Conservation (phyloP, 2,113 vertebrate species). For the Microcebus jonahi region DNA sequence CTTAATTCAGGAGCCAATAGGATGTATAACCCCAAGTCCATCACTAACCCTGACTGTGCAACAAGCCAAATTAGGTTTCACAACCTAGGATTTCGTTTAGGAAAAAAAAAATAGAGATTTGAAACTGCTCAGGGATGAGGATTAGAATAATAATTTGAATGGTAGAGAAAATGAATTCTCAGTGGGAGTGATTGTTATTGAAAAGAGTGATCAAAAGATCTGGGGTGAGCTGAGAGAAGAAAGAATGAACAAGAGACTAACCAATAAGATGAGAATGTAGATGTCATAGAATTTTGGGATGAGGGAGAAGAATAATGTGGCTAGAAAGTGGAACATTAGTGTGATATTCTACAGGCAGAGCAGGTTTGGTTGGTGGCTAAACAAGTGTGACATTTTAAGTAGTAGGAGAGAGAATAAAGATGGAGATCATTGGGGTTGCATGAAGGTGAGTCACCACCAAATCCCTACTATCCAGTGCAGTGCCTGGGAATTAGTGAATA, state of each 20-base stretch:
- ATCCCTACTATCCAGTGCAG: background rate
- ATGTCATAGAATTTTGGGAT: background rate
- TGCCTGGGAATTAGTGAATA: background rate
- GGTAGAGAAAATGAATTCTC: background rate
- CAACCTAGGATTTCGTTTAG: background rate
- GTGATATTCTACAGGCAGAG: background rate
- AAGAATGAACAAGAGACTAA: background rate
- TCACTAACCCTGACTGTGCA: background rate
- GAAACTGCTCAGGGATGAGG: background rate
- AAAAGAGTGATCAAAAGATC: background rate
- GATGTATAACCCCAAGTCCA: background rate
- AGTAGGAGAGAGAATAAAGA: background rate
- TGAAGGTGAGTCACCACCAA: background rate
- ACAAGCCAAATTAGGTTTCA: background rate
- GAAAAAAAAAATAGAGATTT: background rate
- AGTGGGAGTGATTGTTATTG: background rate
- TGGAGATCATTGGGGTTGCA: background rate
- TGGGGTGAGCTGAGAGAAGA: background rate
- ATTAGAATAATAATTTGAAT: background rate
- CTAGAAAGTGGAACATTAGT: background rate
- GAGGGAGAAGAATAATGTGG: background rate
- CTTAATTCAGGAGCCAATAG: background rate
- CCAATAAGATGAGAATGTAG: background rate
- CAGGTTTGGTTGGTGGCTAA: background rate
- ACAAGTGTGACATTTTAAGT: background rate